Percentiles rank a stretch among this genome's conserved stretches.
These are phyloP conservation scores for Spisula subtruncata DNA, from an alignment of 2,888 invertebrate genomes.

Conservation along the genomic window DNA sequence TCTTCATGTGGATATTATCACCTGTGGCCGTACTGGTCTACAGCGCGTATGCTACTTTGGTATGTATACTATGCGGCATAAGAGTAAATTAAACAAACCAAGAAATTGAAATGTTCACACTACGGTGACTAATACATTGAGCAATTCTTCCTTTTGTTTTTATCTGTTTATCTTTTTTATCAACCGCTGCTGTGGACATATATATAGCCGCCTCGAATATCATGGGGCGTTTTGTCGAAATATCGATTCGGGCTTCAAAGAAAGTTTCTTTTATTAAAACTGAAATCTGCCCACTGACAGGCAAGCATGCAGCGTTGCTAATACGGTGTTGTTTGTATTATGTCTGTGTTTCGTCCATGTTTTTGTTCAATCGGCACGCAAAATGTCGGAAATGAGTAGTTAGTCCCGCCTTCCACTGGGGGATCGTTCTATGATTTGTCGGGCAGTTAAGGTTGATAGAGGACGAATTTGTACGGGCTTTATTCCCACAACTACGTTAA, in stretches of 20 bases:
- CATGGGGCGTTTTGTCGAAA: neutral
- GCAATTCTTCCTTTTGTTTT: neutral
- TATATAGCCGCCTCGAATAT: neutral
- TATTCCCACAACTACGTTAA: too few relatives aligned
- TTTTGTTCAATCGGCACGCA: too few relatives aligned
- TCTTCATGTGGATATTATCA: conserved; percentile 66
- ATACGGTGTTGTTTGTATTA: neutral
- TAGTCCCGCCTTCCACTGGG: neutral
- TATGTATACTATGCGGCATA: conserved; percentile 34
- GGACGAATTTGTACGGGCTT: too few relatives aligned
- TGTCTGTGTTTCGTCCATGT: too few relatives aligned
- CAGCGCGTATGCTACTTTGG: conserved; percentile 15
- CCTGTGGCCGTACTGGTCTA: conserved; percentile 37
- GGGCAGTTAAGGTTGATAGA: too few relatives aligned
- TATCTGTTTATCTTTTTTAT: neutral
- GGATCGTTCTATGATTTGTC: too few relatives aligned
- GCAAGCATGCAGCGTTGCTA: neutral
- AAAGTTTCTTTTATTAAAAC: neutral
- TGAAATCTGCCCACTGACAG: neutral
- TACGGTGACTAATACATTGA: neutral
- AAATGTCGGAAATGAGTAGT: neutral
- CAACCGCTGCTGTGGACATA: neutral
- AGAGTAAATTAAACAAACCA: neutral
- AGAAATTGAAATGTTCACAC: conserved; percentile 24
- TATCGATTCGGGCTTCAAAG: neutral